Evolutionary conservation across 2,888 invertebrate species (phyloP).

Genomic region (Brachyptera putata): DNA sequence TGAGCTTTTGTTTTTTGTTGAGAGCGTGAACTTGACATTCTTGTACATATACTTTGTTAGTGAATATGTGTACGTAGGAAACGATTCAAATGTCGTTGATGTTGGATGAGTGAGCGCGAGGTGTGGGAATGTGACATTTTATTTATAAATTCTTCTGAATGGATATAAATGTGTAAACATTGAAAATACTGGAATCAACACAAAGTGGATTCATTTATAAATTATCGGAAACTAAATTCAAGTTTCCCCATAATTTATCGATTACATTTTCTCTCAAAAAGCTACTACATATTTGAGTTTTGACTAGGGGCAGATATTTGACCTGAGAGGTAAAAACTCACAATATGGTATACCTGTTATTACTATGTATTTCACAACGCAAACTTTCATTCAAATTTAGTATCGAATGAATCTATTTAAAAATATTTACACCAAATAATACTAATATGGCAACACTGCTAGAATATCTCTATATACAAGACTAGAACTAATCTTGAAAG

Average conservation of each 20-base stretch:
- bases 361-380: background rate
- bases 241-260: too few species aligned
- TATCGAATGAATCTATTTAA: background rate
- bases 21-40: too few species aligned
- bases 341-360: background rate
- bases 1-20: too few species aligned
- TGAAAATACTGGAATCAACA: background rate
- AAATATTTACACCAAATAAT: background rate
- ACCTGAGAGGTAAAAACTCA: background rate
- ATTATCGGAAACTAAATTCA: too few species aligned
- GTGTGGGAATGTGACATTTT: background rate
- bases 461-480: background rate
- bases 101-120: too few species aligned
- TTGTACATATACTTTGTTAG: too few species aligned
- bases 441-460: constrained; percentile 3
- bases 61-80: too few species aligned
- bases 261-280: background rate
- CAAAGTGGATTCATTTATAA: background rate
- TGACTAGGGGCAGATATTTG: background rate
- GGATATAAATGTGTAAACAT: background rate
- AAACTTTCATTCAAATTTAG: background rate
- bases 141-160: background rate
- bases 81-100: too few species aligned
- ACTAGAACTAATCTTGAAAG: background rate
- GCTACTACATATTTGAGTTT: too few species aligned